Conservation (phyloP, 2,113 vertebrate species). For the Notarius lentiginosus region DNA sequence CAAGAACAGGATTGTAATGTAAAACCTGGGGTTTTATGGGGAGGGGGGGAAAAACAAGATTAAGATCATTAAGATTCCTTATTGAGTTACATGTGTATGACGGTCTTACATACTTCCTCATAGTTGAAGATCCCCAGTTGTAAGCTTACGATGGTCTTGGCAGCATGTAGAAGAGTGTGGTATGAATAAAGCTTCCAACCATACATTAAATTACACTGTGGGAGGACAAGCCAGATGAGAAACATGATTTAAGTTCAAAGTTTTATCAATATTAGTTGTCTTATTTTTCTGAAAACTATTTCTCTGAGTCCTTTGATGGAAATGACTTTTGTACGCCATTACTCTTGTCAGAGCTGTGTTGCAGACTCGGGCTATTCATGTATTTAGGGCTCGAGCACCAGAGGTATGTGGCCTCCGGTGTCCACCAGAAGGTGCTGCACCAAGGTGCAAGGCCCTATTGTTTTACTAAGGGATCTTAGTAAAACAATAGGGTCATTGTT, state of each 20-base stretch:
- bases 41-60: neutral
- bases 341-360: neutral
- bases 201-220: constrained; percentile 89
- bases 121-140: constrained; percentile 97
- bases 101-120: constrained; percentile 78
- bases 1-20: constrained; percentile 85
- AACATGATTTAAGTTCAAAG: neutral
- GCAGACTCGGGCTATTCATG: neutral
- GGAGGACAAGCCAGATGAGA: constrained; percentile 24
- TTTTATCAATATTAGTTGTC: neutral
- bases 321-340: neutral
- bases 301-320: neutral
- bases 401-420: too few species aligned
- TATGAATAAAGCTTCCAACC: constrained; percentile 93
- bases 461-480: too few species aligned
- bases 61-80: neutral
- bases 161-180: constrained; percentile 84
- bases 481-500: too few species aligned
- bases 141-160: constrained; percentile 88
- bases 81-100: neutral
- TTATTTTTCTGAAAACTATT: neutral
- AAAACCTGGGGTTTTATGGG: constrained; percentile 74
- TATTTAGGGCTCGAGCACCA: too few species aligned
- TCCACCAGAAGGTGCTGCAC: too few species aligned
- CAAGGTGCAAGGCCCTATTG: too few species aligned